phyloP scores from a whole-genome alignment of 92 coral and sea anemone genomes.

The Phymanthus crucifer region DNA sequence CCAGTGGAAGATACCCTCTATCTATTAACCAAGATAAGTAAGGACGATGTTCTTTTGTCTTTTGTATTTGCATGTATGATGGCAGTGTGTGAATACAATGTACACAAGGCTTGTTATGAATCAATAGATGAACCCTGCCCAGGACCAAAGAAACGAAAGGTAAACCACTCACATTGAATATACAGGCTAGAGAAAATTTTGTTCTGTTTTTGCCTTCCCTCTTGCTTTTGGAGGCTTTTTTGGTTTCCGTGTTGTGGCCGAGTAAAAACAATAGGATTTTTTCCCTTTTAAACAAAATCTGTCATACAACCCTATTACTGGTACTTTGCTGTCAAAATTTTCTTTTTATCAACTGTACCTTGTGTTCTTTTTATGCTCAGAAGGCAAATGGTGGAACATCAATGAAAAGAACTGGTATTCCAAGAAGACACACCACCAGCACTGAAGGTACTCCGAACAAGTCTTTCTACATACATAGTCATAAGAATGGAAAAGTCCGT shows the following conservation, averaged over 20 bases:
- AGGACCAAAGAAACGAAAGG: slow-evolving; percentile 89
- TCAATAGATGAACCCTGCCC: slow-evolving; percentile 84
- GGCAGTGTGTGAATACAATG: slow-evolving; percentile 91
- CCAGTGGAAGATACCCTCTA: too few species aligned
- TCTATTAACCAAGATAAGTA: too few species aligned
- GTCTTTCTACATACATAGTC: neutral
- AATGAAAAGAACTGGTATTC: slow-evolving; percentile 17
- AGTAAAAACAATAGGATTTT: too few species aligned
- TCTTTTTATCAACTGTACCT: neutral
- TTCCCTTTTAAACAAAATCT: neutral
- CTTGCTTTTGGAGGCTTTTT: too few species aligned
- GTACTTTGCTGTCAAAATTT: neutral
- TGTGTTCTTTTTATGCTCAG: neutral
- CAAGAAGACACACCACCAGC: slow-evolving; percentile 23
- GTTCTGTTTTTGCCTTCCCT: too few species aligned
- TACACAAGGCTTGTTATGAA: slow-evolving; percentile 89
- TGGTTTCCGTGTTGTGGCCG: too few species aligned
- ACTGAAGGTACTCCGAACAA: slow-evolving; percentile 8
- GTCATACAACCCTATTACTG: neutral
- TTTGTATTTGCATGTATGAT: neutral
- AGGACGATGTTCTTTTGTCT: too few species aligned
- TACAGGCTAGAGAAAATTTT: too few species aligned
- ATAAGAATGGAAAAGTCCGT: neutral
- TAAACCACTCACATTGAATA: slow-evolving; percentile 7
- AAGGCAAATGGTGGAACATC: slow-evolving; percentile 25